These are phyloP conservation scores for Mesocentrotus franciscanus DNA, from an alignment of 53 echinoderm and acorn worm species.

Conservation along the genomic window DNA sequence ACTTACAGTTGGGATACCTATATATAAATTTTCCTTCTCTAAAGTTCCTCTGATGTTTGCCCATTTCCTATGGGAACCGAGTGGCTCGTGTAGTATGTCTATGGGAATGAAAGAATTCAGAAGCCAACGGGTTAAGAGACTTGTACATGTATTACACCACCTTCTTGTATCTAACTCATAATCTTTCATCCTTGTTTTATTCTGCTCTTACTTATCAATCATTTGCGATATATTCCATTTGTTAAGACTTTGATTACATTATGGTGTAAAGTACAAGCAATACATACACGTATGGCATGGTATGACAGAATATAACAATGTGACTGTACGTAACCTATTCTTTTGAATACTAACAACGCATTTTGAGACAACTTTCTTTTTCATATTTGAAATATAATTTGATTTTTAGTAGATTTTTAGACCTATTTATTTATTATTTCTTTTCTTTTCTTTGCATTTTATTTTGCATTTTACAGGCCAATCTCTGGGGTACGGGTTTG, in stretches of 20 bases:
- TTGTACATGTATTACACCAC: no score
- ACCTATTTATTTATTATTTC: slow-evolving; percentile 52
- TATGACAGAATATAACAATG: neutral
- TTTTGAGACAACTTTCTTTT: slow-evolving; percentile 54
- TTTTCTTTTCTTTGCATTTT: slow-evolving; percentile 77
- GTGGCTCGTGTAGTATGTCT: no score
- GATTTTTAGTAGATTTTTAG: slow-evolving; percentile 43
- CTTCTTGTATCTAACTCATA: no score
- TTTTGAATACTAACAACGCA: slow-evolving; percentile 46
- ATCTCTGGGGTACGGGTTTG: slow-evolving; percentile 99
- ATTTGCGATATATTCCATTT: neutral
- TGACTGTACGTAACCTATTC: neutral
- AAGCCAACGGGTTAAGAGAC: no score
- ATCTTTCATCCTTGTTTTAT: neutral
- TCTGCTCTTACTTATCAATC: neutral
- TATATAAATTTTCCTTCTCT: no score
- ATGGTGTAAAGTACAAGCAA: neutral
- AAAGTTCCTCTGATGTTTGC: no score
- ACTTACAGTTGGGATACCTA: no score
- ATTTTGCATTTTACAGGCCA: slow-evolving; percentile 87
- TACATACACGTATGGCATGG: slow-evolving; percentile 21
- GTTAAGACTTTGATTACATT: neutral
- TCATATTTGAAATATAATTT: slow-evolving; percentile 42
- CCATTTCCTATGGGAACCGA: no score
- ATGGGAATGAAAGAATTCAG: no score